Conservation (phyloP, 2,888 invertebrate genomes). For the Dugesia japonica region DNA sequence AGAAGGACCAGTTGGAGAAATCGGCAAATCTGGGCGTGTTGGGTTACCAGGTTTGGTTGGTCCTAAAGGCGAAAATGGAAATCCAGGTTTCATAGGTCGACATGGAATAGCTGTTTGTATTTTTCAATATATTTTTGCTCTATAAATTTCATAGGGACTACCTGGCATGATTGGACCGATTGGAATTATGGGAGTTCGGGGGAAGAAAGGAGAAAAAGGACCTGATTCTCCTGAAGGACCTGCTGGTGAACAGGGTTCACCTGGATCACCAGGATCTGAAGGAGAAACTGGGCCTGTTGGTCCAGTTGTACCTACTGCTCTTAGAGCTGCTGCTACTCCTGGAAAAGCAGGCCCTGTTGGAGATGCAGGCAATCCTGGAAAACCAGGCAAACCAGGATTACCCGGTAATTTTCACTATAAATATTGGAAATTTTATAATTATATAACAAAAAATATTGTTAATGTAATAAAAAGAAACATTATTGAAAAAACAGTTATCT, state of each 20-base stretch:
- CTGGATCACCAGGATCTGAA: not conserved
- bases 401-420: not conserved
- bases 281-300: constrained; percentile 10
- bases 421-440: too few species aligned
- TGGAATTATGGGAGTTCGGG: constrained; percentile 31
- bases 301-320: not conserved
- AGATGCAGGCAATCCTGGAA: not conserved
- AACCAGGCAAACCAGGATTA: constrained; percentile 23
- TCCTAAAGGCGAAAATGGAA: not conserved
- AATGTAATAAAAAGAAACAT: too few species aligned
- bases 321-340: constrained; percentile 23
- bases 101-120: not conserved
- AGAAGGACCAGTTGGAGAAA: not conserved
- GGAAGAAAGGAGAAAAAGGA: constrained; percentile 16
- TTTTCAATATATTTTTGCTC: too few species aligned
- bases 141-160: not conserved
- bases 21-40: not conserved
- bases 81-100: not conserved
- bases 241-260: not conserved
- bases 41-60: constrained; percentile 3
- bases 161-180: constrained; percentile 22
- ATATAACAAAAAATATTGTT: too few species aligned
- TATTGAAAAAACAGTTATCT: too few species aligned
- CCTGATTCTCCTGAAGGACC: not conserved
- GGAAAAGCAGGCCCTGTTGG: not conserved